phyloP scores from a whole-genome alignment of 2,797 vertebrate species.

The Melanotaenia pygmaea region DNA sequence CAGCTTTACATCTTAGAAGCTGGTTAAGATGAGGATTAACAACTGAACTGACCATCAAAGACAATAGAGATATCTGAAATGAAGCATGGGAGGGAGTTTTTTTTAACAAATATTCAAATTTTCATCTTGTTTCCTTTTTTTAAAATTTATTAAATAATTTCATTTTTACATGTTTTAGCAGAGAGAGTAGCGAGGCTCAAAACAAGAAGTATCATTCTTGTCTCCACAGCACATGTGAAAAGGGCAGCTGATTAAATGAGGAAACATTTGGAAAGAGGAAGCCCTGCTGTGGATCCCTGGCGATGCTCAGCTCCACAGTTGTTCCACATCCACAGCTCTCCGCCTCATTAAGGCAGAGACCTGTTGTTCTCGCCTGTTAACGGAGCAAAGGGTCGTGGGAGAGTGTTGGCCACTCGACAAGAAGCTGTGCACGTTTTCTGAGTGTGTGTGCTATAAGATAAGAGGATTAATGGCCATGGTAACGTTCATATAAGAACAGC shows the following conservation, averaged over 20 bases:
- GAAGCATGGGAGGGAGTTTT: too few relatives aligned
- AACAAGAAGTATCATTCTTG: too few relatives aligned
- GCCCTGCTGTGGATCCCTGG: neutral
- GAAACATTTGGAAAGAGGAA: conserved; percentile 56
- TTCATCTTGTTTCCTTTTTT: too few relatives aligned
- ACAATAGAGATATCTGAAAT: too few relatives aligned
- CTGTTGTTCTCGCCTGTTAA: conserved; percentile 65
- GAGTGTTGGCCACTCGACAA: conserved; percentile 69
- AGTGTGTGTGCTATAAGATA: conserved; percentile 28
- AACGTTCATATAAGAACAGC: conserved; percentile 36
- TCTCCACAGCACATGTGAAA: conserved; percentile 16
- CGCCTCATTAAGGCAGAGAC: conserved; percentile 75
- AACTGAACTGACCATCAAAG: too few relatives aligned
- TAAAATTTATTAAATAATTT: too few relatives aligned
- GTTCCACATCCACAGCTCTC: conserved; percentile 19
- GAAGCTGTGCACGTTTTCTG: conserved; percentile 8
- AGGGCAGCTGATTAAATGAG: conserved; percentile 63
- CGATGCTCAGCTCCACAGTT: too few relatives aligned
- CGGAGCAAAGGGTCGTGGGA: conserved; percentile 75
- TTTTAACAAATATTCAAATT: too few relatives aligned
- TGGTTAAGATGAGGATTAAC: too few relatives aligned
- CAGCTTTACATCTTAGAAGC: too few relatives aligned
- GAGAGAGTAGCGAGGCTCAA: too few relatives aligned
- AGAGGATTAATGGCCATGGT: conserved; percentile 55
- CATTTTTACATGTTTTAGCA: too few relatives aligned